Conservation (phyloP, 2,113 vertebrate genomes). For the Carassius auratus region DNA sequence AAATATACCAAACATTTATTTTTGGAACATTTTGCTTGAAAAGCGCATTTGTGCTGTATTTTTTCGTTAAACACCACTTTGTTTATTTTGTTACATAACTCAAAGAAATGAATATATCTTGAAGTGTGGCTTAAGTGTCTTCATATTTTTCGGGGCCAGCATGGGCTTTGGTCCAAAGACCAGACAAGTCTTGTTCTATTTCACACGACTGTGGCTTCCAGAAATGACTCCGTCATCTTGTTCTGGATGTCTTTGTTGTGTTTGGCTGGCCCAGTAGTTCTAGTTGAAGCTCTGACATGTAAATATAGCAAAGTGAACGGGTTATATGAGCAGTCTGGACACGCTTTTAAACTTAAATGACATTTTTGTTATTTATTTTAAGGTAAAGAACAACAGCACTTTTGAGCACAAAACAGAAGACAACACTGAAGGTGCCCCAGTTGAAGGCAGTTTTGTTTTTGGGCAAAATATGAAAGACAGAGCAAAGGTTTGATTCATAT, state of each 20-base stretch:
- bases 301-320: background rate
- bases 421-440: constrained; percentile 64
- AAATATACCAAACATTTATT: too few species aligned
- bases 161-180: background rate
- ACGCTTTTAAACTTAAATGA: background rate
- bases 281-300: background rate
- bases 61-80: background rate
- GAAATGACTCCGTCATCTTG: background rate
- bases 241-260: background rate
- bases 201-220: background rate
- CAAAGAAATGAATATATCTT: background rate
- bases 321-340: background rate
- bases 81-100: background rate
- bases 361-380: background rate
- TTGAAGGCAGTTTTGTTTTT: constrained; percentile 79
- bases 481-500: constrained; percentile 76
- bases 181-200: background rate
- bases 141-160: background rate
- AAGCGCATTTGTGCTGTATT: background rate
- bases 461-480: constrained; percentile 83
- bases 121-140: background rate
- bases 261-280: background rate
- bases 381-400: constrained; percentile 52
- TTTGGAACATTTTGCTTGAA: too few species aligned
- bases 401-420: constrained; percentile 61